These are phyloP conservation scores for Merluccius polli DNA, from an alignment of 2,797 vertebrate species.

Conservation along the genomic window DNA sequence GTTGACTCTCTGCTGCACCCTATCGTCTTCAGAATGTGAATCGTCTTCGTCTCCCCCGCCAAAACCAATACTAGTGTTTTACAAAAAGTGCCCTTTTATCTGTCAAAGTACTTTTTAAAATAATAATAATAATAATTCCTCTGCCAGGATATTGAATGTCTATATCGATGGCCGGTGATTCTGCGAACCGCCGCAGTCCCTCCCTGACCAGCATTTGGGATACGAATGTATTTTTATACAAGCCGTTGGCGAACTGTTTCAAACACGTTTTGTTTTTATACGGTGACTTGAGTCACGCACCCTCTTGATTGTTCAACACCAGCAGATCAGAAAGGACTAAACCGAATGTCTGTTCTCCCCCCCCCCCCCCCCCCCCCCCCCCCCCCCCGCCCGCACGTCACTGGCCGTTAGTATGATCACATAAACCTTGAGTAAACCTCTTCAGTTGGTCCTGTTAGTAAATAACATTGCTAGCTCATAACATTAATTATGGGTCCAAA, in stretches of 20 bases:
- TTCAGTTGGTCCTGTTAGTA: slow-evolving; percentile 10
- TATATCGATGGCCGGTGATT: slow-evolving; percentile 18
- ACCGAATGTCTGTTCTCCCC: slow-evolving; percentile 9
- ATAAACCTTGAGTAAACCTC: neutral
- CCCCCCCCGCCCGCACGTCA: slow-evolving; percentile 19
- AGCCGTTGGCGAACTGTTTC: slow-evolving; percentile 36
- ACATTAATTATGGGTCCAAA: too few relatives aligned
- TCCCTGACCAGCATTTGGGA: slow-evolving; percentile 57
- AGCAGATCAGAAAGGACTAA: slow-evolving; percentile 43
- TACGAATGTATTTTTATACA: slow-evolving; percentile 65
- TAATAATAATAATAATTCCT: slow-evolving; percentile 54
- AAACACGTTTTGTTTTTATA: slow-evolving; percentile 43
- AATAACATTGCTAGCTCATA: too few relatives aligned
- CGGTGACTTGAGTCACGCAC: slow-evolving; percentile 8
- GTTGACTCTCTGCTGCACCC: slow-evolving; percentile 43
- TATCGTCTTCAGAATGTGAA: slow-evolving; percentile 53
- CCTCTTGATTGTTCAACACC: slow-evolving; percentile 45
- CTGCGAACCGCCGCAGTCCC: slow-evolving; percentile 19
- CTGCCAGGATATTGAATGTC: slow-evolving; percentile 3
- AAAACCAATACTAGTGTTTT: slow-evolving; percentile 10
- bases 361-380: slow-evolving; percentile 21
- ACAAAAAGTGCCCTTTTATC: slow-evolving; percentile 60
- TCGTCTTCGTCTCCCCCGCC: neutral
- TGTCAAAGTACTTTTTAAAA: slow-evolving; percentile 15
- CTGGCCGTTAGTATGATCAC: neutral